phyloP scores from a whole-genome alignment of 2,113 vertebrate genomes.

The Galbula dea region DNA sequence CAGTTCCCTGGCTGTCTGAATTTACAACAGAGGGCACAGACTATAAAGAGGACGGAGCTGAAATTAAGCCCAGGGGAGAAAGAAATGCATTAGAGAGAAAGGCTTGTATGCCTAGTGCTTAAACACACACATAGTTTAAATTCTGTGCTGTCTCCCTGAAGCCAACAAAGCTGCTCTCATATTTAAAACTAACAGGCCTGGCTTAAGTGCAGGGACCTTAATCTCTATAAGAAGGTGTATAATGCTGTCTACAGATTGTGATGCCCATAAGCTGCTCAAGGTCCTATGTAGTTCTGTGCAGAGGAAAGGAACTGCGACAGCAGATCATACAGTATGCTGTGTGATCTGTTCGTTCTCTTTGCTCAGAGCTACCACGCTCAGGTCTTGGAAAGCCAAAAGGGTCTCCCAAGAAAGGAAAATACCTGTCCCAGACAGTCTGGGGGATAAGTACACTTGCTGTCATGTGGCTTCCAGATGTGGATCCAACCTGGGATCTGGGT shows the following conservation, averaged over 20 bases:
- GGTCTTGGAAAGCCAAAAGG: background rate
- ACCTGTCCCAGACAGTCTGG: background rate
- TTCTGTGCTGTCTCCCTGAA: background rate
- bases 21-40: conserved; percentile 36
- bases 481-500: accelerated
- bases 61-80: conserved; percentile 53
- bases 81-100: conserved; percentile 28
- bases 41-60: conserved; percentile 17
- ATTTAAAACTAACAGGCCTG: background rate
- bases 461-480: background rate
- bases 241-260: background rate
- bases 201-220: background rate
- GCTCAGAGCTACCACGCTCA: background rate
- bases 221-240: background rate
- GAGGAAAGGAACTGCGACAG: too few relatives aligned
- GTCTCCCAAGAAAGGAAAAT: background rate
- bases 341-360: background rate
- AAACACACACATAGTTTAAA: conserved; percentile 45
- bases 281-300: background rate
- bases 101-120: background rate
- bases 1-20: background rate
- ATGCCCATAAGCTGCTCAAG: background rate
- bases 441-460: background rate
- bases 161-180: background rate
- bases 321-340: too few relatives aligned